Conservation (phyloP, 2,113 vertebrate species). For the Lipotes vexillifer region DNA sequence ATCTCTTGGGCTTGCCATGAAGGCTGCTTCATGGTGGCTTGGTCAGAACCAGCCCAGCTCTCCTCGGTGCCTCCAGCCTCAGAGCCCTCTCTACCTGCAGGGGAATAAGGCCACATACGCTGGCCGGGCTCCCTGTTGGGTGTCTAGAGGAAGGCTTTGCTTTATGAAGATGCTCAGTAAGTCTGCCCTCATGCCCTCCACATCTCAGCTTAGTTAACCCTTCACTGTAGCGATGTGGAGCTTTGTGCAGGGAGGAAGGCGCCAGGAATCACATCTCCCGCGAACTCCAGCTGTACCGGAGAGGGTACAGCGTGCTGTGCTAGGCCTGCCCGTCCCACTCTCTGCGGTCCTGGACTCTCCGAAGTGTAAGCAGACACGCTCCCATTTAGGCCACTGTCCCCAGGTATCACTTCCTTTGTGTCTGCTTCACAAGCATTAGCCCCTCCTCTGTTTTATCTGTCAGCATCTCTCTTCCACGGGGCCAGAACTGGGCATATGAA, state of each 20-base stretch:
- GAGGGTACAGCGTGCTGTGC: not conserved
- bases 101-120: fast-evolving
- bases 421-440: not conserved
- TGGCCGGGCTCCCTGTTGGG: fast-evolving
- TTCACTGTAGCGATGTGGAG: not conserved
- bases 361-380: not conserved
- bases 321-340: fast-evolving
- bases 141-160: not conserved
- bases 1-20: not conserved
- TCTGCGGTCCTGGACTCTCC: not conserved
- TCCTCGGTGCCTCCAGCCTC: not conserved
- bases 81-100: not conserved
- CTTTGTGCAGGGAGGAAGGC: fast-evolving
- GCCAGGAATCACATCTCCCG: not conserved
- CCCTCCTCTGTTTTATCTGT: not conserved
- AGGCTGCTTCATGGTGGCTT: not conserved
- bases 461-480: not conserved
- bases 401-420: fast-evolving
- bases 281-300: too few relatives aligned
- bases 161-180: not conserved
- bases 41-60: not conserved
- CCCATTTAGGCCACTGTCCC: fast-evolving
- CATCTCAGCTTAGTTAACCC: not conserved
- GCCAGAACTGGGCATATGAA: fast-evolving
- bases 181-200: not conserved